Percentiles rank a stretch among this genome's conserved stretches.
phyloP scores from a whole-genome alignment of 2,113 vertebrate species.

The Pseudorhombus dupliciocellatus region DNA sequence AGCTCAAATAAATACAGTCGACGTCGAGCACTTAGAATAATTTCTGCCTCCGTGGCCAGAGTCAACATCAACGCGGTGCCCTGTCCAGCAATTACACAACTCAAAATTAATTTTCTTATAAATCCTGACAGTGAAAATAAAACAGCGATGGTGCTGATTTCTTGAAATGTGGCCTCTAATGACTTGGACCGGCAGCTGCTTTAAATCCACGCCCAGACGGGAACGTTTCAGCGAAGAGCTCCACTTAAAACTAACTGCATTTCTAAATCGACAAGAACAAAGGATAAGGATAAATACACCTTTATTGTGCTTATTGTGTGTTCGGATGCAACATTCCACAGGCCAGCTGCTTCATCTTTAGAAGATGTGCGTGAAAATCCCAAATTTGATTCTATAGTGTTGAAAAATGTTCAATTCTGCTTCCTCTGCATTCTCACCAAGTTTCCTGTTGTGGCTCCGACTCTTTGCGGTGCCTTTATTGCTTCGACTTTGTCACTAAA shows the following conservation, averaged over 20 bases:
- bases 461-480: background rate
- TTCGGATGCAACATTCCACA: no score
- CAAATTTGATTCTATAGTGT: no score
- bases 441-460: no score
- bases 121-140: constrained; percentile 71
- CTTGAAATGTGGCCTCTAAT: constrained; percentile 60
- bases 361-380: no score
- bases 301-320: no score
- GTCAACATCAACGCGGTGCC: constrained; percentile 60
- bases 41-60: constrained; percentile 66
- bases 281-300: background rate
- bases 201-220: constrained; percentile 33
- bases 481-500: background rate
- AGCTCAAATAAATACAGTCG: constrained; percentile 70
- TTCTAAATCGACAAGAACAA: no score
- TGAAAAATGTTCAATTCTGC: no score
- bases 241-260: constrained; percentile 58
- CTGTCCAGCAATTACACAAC: constrained; percentile 74
- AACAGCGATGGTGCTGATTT: constrained; percentile 56
- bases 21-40: constrained; percentile 64
- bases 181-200: constrained; percentile 51
- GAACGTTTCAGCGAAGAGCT: constrained; percentile 28
- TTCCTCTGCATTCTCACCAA: no score
- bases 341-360: no score
- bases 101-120: constrained; percentile 73